Conservation (phyloP, 23 tunicate genomes). For the Pegea sp. region DNA sequence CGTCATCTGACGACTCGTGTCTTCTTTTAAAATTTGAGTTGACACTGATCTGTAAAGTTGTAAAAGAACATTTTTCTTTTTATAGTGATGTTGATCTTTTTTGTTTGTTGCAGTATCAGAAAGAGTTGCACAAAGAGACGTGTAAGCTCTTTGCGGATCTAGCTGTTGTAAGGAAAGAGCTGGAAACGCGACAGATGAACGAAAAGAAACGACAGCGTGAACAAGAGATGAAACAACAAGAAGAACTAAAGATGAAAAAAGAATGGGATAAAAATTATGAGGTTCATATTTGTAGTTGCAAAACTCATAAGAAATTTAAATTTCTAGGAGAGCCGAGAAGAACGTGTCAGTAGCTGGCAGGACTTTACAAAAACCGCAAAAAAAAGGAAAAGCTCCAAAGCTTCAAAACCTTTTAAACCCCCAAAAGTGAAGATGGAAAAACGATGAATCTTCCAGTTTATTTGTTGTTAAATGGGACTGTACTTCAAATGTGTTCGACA, state of each 20-base stretch:
- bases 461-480: no score
- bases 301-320: no score
- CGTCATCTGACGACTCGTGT: no score
- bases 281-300: no score
- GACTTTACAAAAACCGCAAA: constrained; percentile 23
- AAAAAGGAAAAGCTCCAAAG: constrained; percentile 19
- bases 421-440: constrained; percentile 83
- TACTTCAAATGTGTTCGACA: background rate
- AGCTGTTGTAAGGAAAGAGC: constrained; percentile 66
- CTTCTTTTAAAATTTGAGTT: no score
- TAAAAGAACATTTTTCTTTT: no score
- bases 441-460: constrained; percentile 17
- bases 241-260: constrained; percentile 44
- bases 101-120: constrained; percentile 21
- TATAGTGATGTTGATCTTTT: background rate
- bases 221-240: constrained; percentile 71
- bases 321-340: constrained; percentile 63
- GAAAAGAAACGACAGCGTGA: constrained; percentile 76
- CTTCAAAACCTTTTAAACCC: constrained; percentile 35
- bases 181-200: constrained; percentile 91
- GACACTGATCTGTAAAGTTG: no score
- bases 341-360: constrained; percentile 85
- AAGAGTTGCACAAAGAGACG: constrained; percentile 86
- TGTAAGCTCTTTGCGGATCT: constrained; percentile 92
- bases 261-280: constrained; percentile 97